phyloP scores from a whole-genome alignment of 1,140 invertebrate genomes.

The Notospermus geniculatus region DNA sequence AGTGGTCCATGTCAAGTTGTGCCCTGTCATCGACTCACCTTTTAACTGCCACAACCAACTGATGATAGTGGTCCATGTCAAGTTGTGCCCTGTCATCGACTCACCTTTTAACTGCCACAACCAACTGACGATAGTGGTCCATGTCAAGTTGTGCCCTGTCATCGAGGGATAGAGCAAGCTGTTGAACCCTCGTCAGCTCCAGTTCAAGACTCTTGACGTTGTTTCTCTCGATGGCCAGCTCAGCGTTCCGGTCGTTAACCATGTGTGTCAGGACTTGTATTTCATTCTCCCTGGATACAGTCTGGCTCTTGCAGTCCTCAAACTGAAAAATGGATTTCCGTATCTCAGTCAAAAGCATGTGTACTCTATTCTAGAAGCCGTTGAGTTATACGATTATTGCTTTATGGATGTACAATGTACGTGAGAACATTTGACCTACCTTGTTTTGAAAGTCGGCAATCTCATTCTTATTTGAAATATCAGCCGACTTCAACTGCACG shows the following conservation, averaged over 20 bases:
- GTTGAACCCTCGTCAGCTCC: constrained; percentile 33
- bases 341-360: too few relatives aligned
- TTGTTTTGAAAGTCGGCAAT: constrained; percentile 34
- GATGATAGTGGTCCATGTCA: constrained; percentile 20
- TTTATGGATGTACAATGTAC: too few relatives aligned
- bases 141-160: constrained; percentile 28
- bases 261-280: constrained; percentile 31
- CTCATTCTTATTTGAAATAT: constrained; percentile 36
- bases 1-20: too few relatives aligned
- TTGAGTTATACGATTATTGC: neutral
- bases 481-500: constrained; percentile 40
- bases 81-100: constrained; percentile 12
- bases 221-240: constrained; percentile 39
- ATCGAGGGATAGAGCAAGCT: constrained; percentile 38
- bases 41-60: too few relatives aligned
- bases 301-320: constrained; percentile 21
- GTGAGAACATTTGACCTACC: constrained; percentile 18
- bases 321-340: constrained; percentile 23
- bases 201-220: constrained; percentile 31
- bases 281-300: constrained; percentile 28
- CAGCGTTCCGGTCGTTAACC: constrained; percentile 35
- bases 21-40: too few relatives aligned
- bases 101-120: too few relatives aligned
- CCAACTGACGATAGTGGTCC: constrained; percentile 12
- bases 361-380: neutral